A percentile compares a stretch with the other conserved stretches of the same genome.
These are phyloP conservation scores for Muntiacus reevesi DNA, from an alignment of 2,113 vertebrate genomes.

Conservation along the genomic window DNA sequence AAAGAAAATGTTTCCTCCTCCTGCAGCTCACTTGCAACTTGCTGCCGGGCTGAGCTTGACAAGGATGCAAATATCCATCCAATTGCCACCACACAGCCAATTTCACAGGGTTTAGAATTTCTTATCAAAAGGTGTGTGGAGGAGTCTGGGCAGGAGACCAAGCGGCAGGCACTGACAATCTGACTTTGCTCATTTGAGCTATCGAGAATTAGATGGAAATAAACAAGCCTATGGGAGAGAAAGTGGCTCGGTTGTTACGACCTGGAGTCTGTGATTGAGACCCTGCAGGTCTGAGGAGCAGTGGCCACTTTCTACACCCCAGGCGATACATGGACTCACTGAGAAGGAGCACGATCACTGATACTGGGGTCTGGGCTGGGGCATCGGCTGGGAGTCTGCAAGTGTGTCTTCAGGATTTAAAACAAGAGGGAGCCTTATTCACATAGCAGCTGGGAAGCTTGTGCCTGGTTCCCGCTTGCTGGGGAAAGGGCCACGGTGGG, in stretches of 20 bases:
- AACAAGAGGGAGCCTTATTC: rapidly evolving
- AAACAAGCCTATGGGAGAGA: not conserved
- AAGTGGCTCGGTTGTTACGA: not conserved
- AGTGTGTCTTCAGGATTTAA: not conserved
- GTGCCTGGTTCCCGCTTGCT: not conserved
- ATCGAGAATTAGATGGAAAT: not conserved
- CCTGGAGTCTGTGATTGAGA: not conserved
- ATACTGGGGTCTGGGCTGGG: not conserved
- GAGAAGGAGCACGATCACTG: rapidly evolving
- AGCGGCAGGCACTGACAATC: not conserved
- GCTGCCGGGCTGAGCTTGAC: constrained; percentile 19
- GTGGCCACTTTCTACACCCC: not conserved
- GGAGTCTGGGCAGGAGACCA: constrained; percentile 36
- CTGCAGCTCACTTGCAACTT: not conserved
- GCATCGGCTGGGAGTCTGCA: no score
- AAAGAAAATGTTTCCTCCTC: constrained; percentile 56
- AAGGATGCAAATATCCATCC: constrained; percentile 17
- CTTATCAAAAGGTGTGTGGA: constrained; percentile 51
- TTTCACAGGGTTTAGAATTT: not conserved
- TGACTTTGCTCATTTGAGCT: not conserved
- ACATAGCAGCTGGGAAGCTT: rapidly evolving
- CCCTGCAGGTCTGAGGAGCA: rapidly evolving
- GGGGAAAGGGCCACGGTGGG: rapidly evolving
- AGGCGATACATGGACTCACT: rapidly evolving
- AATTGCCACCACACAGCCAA: not conserved